phyloP scores from a whole-genome alignment of 2,797 vertebrate species.

The Cynopterus sphinx region DNA sequence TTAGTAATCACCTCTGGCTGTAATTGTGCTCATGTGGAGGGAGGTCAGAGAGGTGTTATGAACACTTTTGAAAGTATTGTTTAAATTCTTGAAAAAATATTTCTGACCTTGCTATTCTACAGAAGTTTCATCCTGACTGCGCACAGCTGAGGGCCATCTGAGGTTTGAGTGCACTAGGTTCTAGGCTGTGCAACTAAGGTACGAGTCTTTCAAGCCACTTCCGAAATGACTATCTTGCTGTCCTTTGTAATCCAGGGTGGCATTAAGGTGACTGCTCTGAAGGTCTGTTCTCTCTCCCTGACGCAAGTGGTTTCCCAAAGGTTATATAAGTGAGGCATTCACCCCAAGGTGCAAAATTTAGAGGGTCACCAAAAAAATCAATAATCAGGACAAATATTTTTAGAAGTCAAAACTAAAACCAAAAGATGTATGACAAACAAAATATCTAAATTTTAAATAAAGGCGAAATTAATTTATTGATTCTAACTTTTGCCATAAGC shows the following conservation, averaged over 20 bases:
- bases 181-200: background rate
- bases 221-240: background rate
- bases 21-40: background rate
- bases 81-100: background rate
- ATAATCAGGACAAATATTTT: background rate
- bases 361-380: background rate
- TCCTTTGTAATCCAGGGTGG: background rate
- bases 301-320: background rate
- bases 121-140: background rate
- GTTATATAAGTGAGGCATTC: background rate
- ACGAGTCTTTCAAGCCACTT: accelerated
- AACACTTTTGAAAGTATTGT: background rate
- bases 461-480: background rate
- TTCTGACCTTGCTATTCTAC: background rate
- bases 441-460: background rate
- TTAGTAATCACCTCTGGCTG: conserved; percentile 37
- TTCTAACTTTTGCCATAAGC: background rate
- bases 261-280: background rate
- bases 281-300: background rate
- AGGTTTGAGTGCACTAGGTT: too few relatives aligned
- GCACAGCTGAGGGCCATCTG: background rate
- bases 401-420: background rate
- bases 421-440: background rate
- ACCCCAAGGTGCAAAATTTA: background rate
- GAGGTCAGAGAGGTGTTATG: background rate